Evolutionary conservation across 2,888 invertebrate species (phyloP).

Genomic region (Cosmorhoe ocellata): DNA sequence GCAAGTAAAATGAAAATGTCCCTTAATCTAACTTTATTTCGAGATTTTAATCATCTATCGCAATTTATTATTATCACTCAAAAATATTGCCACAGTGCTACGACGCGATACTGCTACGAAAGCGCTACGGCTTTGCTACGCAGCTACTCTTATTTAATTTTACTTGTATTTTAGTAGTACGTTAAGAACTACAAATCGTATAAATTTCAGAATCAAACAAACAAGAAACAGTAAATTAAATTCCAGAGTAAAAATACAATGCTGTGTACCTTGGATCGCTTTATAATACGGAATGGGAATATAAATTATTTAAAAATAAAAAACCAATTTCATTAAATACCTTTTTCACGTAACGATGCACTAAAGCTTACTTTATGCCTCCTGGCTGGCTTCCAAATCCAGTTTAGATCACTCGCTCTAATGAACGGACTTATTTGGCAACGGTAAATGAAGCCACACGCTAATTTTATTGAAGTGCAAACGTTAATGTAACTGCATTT

Average conservation of each 20-base stretch:
- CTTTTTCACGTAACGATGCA: conserved; percentile 30
- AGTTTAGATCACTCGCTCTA: conserved; percentile 65
- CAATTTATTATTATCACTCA: background rate
- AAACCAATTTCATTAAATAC: conserved; percentile 8
- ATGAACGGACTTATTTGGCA: conserved; percentile 63
- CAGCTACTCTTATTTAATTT: background rate
- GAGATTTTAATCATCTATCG: too few relatives aligned
- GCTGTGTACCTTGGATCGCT: too few relatives aligned
- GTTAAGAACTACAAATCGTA: too few relatives aligned
- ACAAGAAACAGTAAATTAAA: too few relatives aligned
- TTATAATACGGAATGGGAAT: too few relatives aligned
- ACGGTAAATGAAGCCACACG: conserved; percentile 39
- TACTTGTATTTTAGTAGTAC: too few relatives aligned
- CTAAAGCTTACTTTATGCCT: conserved; percentile 47
- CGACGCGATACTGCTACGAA: conserved; percentile 4
- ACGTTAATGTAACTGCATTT: conserved; percentile 6
- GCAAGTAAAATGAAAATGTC: too few relatives aligned
- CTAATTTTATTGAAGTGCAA: conserved; percentile 48
- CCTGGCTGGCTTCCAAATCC: conserved; percentile 68
- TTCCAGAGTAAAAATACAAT: too few relatives aligned
- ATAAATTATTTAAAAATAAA: background rate
- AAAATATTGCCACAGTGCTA: background rate
- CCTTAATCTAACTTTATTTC: too few relatives aligned
- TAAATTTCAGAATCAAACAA: too few relatives aligned
- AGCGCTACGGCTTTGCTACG: conserved; percentile 2